Percentiles rank a stretch among this genome's conserved stretches.
Evolutionary conservation across 64 coral and sea anemone genomes (phyloP).

Genomic region (Cladopsammia gracilis): DNA sequence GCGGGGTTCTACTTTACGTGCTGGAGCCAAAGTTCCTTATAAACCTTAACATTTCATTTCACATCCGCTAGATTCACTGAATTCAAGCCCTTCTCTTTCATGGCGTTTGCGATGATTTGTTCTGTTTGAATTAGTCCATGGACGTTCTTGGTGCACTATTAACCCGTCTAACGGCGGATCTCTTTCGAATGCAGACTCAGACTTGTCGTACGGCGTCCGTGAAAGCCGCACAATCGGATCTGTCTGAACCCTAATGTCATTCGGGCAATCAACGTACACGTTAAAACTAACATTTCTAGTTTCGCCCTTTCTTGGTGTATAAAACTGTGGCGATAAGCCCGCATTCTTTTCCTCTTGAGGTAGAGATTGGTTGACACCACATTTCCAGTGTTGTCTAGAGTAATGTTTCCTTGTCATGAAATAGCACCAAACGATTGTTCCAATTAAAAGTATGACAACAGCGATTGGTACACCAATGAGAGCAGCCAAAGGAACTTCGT

Average conservation of each 20-base stretch:
- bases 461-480: slow-evolving; percentile 57
- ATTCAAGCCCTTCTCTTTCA: background rate
- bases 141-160: background rate
- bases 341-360: background rate
- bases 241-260: background rate
- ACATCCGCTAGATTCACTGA: background rate
- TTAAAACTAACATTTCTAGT: slow-evolving; percentile 29
- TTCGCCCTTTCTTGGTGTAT: background rate
- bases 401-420: slow-evolving; percentile 42
- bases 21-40: background rate
- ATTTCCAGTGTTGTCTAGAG: background rate
- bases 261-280: slow-evolving; percentile 22
- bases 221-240: background rate
- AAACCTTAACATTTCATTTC: background rate
- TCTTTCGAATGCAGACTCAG: background rate
- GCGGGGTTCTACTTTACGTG: no score
- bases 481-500: slow-evolving; percentile 55
- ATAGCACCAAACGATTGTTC: slow-evolving; percentile 70
- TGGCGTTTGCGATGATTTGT: slow-evolving; percentile 1
- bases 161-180: slow-evolving; percentile 20
- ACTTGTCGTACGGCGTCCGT: background rate
- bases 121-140: slow-evolving; percentile 1
- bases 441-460: slow-evolving; percentile 37
- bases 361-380: background rate
- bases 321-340: background rate